Base-by-base conservation (phyloP, 2,113 vertebrate species). In the Meleagris gallopavo region DNA sequence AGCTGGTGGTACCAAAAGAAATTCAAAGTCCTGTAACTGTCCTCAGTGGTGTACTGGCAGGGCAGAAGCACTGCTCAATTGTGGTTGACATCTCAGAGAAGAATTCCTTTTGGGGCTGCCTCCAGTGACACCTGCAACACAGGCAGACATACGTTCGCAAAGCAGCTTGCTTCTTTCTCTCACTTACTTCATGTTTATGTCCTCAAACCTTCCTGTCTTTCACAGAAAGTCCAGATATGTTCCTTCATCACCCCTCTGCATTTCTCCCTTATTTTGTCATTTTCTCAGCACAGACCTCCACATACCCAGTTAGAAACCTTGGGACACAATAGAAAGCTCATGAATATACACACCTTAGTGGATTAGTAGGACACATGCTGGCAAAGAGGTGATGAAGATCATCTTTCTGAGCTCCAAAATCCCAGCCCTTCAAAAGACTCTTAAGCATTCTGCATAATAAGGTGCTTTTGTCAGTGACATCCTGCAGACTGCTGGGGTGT, bases 81-180 rank as follows among this genome's bases (percentile, higher is more conserved):
- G 40, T 62, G 30, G 40, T 77, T 48, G 27, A 46, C 15, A 91
- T 0, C 5, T 81, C 4, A 0, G 89, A 62, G 77, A 88, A 85
- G 66, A 84, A 81, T 18, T 78, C 18, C 36, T 62, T 48, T 15
- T 29, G 36, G 12, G 11, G 11, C 84, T 71, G 43, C 90, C 24
- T 81, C 84, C 92, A 84, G 57, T 30, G 55, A 94, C 45, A 94
- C 84, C 94, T 95, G 94, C n/a, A 93, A 94, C 50, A 94, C 13
- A 94, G 46, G 21, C 27, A 89, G 21, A 84, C 74, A 83, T 17
- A 15, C 34, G 27, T 93, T 24, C 38, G 30, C 9, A 22, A 41
- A 78, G n/a, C 19, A 88, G 38, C 24, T 89, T 54, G 4, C 36
- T 66, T 81, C n/a, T 17, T 65, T 77, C 15, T 78, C 32, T 83